Evolutionary conservation across 2,888 invertebrate genomes (phyloP).

Genomic region (Macaria notata): DNA sequence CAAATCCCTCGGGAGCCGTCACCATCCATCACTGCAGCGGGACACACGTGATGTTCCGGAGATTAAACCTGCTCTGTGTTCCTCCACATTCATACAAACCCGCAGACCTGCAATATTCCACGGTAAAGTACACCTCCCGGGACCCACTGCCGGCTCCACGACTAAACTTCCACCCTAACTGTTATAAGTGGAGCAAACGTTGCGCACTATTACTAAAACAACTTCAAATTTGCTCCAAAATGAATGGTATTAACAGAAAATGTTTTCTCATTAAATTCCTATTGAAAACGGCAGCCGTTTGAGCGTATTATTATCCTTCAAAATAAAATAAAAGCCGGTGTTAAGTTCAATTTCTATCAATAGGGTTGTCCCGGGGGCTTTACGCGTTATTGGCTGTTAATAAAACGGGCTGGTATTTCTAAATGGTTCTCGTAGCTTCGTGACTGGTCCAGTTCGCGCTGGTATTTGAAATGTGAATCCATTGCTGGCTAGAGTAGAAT

Average conservation of each 20-base stretch:
- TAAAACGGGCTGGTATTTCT: conserved; percentile 47
- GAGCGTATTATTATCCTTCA: conserved; percentile 16
- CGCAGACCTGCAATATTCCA: background rate
- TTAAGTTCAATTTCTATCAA: conserved; percentile 34
- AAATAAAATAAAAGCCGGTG: conserved; percentile 19
- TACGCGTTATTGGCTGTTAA: conserved; percentile 52
- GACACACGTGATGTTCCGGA: conserved; percentile 37
- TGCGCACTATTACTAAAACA: too few relatives aligned
- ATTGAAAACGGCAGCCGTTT: conserved; percentile 5
- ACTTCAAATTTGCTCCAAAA: too few relatives aligned
- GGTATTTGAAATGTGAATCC: conserved; percentile 50
- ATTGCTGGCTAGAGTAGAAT: conserved; percentile 38
- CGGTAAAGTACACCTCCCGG: background rate
- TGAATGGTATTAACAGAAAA: background rate
- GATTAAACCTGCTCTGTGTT: conserved; percentile 36
- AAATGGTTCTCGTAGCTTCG: conserved; percentile 53
- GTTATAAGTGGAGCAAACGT: too few relatives aligned
- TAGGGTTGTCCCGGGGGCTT: conserved; percentile 18
- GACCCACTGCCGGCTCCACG: too few relatives aligned
- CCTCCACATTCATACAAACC: conserved; percentile 16
- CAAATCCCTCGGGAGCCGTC: conserved; percentile 36
- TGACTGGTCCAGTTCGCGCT: conserved; percentile 46
- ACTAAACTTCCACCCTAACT: too few relatives aligned
- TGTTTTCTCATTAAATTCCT: background rate
- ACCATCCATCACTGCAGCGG: conserved; percentile 40